These are phyloP conservation scores for Microchrysa polita DNA, from an alignment of 2,888 invertebrate species.

Conservation along the genomic window DNA sequence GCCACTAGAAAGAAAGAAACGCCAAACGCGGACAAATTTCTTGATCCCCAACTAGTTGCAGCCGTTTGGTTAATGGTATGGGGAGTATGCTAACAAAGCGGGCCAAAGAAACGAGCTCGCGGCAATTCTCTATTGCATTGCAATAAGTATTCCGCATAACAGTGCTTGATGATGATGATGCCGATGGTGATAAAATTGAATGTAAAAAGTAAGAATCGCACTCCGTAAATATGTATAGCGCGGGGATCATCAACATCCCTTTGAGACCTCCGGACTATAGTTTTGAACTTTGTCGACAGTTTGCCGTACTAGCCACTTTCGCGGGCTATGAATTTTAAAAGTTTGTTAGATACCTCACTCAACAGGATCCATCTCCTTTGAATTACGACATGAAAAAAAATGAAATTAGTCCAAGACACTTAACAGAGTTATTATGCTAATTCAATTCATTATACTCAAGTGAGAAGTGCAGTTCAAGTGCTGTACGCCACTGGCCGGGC, in stretches of 20 bases:
- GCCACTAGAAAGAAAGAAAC: neutral
- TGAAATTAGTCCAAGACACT: constrained; percentile 30
- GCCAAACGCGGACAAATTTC: neutral
- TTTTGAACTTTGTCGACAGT: neutral
- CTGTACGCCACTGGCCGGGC: neutral
- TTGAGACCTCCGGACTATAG: constrained; percentile 21
- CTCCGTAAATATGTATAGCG: constrained; percentile 7
- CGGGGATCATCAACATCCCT: constrained; percentile 10
- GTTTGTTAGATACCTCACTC: constrained; percentile 24
- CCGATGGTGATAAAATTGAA: constrained; percentile 42
- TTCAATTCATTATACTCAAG: constrained; percentile 38
- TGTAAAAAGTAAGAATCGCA: constrained; percentile 40
- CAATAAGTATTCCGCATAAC: constrained; percentile 36
- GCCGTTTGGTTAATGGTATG: too few relatives aligned
- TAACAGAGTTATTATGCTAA: constrained; percentile 23
- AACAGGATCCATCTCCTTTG: constrained; percentile 14
- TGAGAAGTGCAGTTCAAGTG: too few relatives aligned
- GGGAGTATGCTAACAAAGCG: constrained; percentile 28
- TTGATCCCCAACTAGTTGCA: neutral
- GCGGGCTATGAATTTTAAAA: constrained; percentile 24
- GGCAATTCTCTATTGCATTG: constrained; percentile 1
- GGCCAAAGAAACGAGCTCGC: neutral
- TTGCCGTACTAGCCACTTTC: constrained; percentile 7
- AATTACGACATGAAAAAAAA: constrained; percentile 32
- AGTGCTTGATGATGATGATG: constrained; percentile 1